A percentile compares a stretch with the other conserved stretches of the same genome.
Conservation (phyloP, 2,113 vertebrate species). For the Pseudorhombus dupliciocellatus region DNA sequence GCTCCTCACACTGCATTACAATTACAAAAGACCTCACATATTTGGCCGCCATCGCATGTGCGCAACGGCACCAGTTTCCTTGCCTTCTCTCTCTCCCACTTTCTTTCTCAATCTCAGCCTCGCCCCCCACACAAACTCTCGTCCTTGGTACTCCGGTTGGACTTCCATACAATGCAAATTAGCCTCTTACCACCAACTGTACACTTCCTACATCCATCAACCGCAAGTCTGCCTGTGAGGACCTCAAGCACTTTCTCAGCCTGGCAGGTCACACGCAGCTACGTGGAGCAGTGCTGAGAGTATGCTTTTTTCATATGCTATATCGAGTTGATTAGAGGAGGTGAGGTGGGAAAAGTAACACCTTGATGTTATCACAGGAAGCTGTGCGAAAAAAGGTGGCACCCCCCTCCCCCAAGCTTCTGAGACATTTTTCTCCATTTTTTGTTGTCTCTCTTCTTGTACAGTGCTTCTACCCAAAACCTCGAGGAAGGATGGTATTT, state of each 20-base stretch:
- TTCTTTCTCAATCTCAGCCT: conserved; percentile 30
- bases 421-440: conserved; percentile 2
- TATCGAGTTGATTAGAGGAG: conserved; percentile 52
- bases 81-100: conserved; percentile 33
- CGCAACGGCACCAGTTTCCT: conserved; percentile 29
- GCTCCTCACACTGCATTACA: conserved; percentile 42
- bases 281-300: conserved; percentile 19
- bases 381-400: conserved; percentile 17
- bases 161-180: conserved; percentile 47
- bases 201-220: conserved; percentile 17
- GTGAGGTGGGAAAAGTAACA: conserved; percentile 59
- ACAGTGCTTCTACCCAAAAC: neutral
- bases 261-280: conserved; percentile 1
- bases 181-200: conserved; percentile 23
- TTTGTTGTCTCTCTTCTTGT: conserved; percentile 1
- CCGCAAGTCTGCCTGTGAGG: neutral
- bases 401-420: neutral
- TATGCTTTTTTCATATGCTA: conserved; percentile 28
- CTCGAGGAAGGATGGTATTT: conserved; percentile 35
- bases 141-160: conserved; percentile 24
- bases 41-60: conserved; percentile 38
- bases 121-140: conserved; percentile 28
- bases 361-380: conserved; percentile 40
- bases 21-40: conserved; percentile 30
- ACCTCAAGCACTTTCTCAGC: conserved; percentile 14